Conservation (phyloP, 2,113 vertebrate genomes). For the Halcyon malimbica region DNA sequence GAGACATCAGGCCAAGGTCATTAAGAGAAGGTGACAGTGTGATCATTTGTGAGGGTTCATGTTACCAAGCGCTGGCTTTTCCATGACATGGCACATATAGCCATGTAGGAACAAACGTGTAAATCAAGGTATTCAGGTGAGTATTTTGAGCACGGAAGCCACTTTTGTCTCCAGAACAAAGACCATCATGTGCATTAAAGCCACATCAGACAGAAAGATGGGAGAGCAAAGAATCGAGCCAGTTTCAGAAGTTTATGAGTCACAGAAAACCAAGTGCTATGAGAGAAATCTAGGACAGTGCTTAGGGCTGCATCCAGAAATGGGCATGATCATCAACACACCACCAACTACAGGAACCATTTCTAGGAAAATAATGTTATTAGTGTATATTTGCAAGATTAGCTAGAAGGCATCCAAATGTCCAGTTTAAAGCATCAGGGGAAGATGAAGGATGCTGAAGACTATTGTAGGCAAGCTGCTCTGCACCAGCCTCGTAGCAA, state of each 20-base stretch:
- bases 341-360: neutral
- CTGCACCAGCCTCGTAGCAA: neutral
- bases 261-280: neutral
- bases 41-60: neutral
- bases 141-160: neutral
- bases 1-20: neutral
- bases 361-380: neutral
- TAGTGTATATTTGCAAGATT: neutral
- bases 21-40: neutral
- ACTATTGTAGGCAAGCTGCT: neutral
- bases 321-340: neutral
- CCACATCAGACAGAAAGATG: neutral
- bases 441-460: neutral
- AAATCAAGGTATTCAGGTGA: neutral
- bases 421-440: neutral
- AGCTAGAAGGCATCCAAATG: neutral
- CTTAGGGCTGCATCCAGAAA: neutral
- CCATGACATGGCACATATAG: neutral
- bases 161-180: neutral
- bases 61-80: neutral
- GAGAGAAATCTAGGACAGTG: neutral
- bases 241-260: neutral
- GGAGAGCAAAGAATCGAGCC: neutral
- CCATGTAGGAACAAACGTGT: neutral
- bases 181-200: neutral